phyloP scores from a whole-genome alignment of 2,113 vertebrate species.

The Brevimyrus niger region DNA sequence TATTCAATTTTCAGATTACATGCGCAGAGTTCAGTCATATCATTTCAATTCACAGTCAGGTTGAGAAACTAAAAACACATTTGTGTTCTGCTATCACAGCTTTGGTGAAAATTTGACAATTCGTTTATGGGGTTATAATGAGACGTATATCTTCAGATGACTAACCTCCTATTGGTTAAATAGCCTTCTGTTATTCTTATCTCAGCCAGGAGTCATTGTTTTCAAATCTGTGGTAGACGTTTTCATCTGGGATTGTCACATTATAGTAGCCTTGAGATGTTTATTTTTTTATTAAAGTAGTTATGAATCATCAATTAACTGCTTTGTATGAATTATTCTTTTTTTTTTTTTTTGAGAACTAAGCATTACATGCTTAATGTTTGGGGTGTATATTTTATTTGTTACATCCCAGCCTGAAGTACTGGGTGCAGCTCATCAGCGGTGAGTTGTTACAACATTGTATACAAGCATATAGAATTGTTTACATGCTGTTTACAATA shows the following conservation, averaged over 20 bases:
- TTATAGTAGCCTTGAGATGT: conserved; percentile 39
- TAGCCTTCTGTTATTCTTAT: conserved; percentile 20
- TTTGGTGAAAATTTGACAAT: conserved; percentile 9
- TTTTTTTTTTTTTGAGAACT: conserved; percentile 25
- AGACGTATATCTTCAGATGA: background rate
- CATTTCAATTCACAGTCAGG: conserved; percentile 6
- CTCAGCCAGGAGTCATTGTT: conserved; percentile 24
- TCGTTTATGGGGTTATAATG: background rate
- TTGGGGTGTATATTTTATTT: conserved; percentile 44
- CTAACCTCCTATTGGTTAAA: background rate
- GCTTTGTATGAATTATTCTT: conserved; percentile 33
- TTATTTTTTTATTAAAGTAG: conserved; percentile 23
- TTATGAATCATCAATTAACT: conserved; percentile 46
- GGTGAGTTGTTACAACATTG: conserved; percentile 51
- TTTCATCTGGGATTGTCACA: conserved; percentile 32
- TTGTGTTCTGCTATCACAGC: conserved; percentile 1
- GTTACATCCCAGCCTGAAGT: conserved; percentile 32
- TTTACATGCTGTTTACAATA: conserved; percentile 55
- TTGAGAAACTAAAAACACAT: background rate
- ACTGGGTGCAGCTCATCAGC: conserved; percentile 37
- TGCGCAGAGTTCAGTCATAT: background rate
- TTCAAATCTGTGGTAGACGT: conserved; percentile 29
- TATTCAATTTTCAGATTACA: conserved; percentile 17
- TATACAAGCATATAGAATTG: conserved; percentile 50
- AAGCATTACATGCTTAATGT: conserved; percentile 43